Evolutionary conservation across 2,888 invertebrate species (phyloP).

Genomic region (Antitype chi): DNA sequence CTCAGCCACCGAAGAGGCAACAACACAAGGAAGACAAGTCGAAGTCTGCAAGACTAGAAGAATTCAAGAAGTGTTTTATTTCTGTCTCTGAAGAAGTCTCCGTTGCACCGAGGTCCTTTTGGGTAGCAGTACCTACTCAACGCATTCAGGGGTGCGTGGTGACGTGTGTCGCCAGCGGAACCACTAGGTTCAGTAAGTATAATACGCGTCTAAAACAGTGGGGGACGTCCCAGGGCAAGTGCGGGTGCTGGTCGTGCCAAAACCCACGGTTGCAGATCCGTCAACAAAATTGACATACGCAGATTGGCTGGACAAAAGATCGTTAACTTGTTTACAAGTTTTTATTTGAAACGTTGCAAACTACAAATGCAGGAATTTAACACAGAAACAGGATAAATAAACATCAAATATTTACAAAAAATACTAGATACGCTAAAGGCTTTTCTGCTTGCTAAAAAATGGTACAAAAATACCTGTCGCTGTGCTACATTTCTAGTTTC

Average conservation of each 20-base stretch:
- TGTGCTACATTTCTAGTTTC: constrained; percentile 41
- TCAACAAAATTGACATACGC: constrained; percentile 17
- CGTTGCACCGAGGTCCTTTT: too few species aligned
- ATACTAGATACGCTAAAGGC: neutral
- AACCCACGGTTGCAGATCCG: neutral
- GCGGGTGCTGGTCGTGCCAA: neutral
- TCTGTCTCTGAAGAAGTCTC: too few species aligned
- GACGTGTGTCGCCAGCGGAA: too few species aligned
- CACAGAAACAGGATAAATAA: constrained; percentile 40
- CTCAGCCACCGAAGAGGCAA: too few species aligned
- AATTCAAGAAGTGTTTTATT: too few species aligned
- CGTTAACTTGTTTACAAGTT: constrained; percentile 7
- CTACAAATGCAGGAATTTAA: constrained; percentile 10
- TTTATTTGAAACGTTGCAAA: constrained; percentile 20
- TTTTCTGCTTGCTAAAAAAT: constrained; percentile 42
- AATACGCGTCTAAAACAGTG: too few species aligned
- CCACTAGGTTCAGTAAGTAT: too few species aligned
- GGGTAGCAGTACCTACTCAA: too few species aligned
- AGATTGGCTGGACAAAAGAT: constrained; percentile 21
- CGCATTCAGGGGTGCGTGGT: too few species aligned
- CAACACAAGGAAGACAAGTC: too few species aligned
- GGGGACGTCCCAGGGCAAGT: too few species aligned
- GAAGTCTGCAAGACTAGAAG: too few species aligned
- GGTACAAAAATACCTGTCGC: constrained; percentile 31
- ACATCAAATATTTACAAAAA: constrained; percentile 43